These are phyloP conservation scores for Anorthoa munda DNA, from an alignment of 2,888 invertebrate genomes.

Conservation along the genomic window DNA sequence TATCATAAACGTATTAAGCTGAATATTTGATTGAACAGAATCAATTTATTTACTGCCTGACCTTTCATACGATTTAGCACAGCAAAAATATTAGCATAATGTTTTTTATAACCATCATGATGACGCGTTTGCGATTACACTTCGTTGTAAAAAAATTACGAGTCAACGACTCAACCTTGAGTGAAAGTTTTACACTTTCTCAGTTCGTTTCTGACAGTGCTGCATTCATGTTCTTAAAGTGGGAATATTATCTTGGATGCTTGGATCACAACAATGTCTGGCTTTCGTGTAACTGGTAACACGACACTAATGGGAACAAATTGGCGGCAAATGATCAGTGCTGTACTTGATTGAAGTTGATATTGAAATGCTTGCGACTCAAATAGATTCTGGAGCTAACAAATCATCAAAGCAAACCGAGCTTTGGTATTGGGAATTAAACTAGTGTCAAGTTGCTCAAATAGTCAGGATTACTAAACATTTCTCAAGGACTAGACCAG, in stretches of 20 bases:
- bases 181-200: conserved; percentile 47
- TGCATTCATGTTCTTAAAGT: conserved; percentile 2
- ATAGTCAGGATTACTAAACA: not conserved
- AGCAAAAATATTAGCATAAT: conserved; percentile 6
- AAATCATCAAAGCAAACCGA: conserved; percentile 10
- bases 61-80: not conserved
- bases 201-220: conserved; percentile 3
- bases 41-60: conserved; percentile 32
- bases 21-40: conserved; percentile 19
- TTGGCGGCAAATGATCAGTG: conserved; percentile 38
- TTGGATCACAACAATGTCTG: not conserved
- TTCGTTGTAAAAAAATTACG: not conserved
- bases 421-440: not conserved
- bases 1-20: conserved; percentile 8
- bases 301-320: conserved; percentile 25
- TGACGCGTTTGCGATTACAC: conserved; percentile 1
- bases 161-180: conserved; percentile 31
- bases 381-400: conserved; percentile 8
- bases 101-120: not conserved
- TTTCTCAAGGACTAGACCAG: conserved; percentile 1
- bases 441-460: not conserved
- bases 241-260: conserved; percentile 7
- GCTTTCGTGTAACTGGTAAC: conserved; percentile 12
- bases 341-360: conserved; percentile 20
- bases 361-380: conserved; percentile 29